Percentiles rank a stretch among this genome's conserved stretches.
These are phyloP conservation scores for Drosophila repletoides DNA, from an alignment of 1,140 invertebrate genomes.

Conservation along the genomic window DNA sequence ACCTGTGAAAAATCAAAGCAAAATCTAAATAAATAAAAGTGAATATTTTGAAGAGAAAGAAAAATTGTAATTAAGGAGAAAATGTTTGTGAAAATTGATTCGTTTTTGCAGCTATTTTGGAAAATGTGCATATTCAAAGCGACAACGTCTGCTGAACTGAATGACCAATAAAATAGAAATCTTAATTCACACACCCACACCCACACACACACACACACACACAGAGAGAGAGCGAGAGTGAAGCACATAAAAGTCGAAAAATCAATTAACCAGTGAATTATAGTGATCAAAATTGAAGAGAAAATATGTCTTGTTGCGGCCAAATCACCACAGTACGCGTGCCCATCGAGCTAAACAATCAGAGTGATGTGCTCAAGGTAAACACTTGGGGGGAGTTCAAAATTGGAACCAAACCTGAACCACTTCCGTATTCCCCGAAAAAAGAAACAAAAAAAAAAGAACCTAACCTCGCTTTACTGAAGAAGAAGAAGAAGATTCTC, in stretches of 20 bases:
- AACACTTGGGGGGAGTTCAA: slow-evolving; percentile 63
- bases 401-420: neutral
- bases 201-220: too few relatives aligned
- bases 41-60: neutral
- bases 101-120: slow-evolving; percentile 53
- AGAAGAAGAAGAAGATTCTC: too few relatives aligned
- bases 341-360: slow-evolving; percentile 89
- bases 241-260: slow-evolving; percentile 34
- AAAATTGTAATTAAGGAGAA: slow-evolving; percentile 1
- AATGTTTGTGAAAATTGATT: slow-evolving; percentile 26
- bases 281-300: slow-evolving; percentile 2
- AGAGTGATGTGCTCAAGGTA: slow-evolving; percentile 91
- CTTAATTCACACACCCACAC: slow-evolving; percentile 1
- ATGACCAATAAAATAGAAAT: slow-evolving; percentile 30
- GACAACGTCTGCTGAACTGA: slow-evolving; percentile 44
- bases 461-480: slow-evolving; percentile 37
- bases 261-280: slow-evolving; percentile 31
- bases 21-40: neutral
- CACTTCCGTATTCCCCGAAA: neutral
- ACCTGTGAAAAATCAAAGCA: neutral
- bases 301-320: slow-evolving; percentile 86
- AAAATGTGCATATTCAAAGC: slow-evolving; percentile 74
- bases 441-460: neutral
- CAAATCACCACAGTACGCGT: slow-evolving; percentile 86
- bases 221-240: too few relatives aligned